These are phyloP conservation scores for Limenitis camilla DNA, from an alignment of 2,888 invertebrate species.

Conservation along the genomic window DNA sequence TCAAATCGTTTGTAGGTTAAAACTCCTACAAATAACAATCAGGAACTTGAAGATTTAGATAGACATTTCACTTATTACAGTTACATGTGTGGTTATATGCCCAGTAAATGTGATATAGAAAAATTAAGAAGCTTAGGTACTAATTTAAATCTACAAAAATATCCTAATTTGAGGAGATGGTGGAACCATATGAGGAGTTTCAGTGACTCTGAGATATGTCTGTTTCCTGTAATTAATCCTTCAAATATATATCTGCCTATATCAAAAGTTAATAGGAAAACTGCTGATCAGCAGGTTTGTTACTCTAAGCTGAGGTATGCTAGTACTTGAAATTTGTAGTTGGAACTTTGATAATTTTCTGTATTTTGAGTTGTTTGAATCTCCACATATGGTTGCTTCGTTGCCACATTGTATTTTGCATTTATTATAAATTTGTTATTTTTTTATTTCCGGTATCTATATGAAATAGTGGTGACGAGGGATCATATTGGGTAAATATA, in stretches of 20 bases:
- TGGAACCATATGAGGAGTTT: slow-evolving; percentile 77
- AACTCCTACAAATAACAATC: slow-evolving; percentile 31
- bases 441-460: slow-evolving; percentile 52
- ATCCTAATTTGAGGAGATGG: slow-evolving; percentile 74
- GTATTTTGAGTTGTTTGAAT: slow-evolving; percentile 28
- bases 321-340: slow-evolving; percentile 15
- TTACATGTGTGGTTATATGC: slow-evolving; percentile 73
- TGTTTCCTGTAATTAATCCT: slow-evolving; percentile 48
- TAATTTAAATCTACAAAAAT: slow-evolving; percentile 49
- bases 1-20: slow-evolving; percentile 45
- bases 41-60: slow-evolving; percentile 48
- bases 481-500: slow-evolving; percentile 42
- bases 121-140: slow-evolving; percentile 45
- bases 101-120: slow-evolving; percentile 67
- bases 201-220: slow-evolving; percentile 60
- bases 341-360: slow-evolving; percentile 11
- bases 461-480: slow-evolving; percentile 56
- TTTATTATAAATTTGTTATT: slow-evolving; percentile 8
- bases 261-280: slow-evolving; percentile 36
- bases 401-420: slow-evolving; percentile 36
- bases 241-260: slow-evolving; percentile 35
- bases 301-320: slow-evolving; percentile 42
- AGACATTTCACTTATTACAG: slow-evolving; percentile 69
- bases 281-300: slow-evolving; percentile 52
- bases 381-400: slow-evolving; percentile 58